phyloP scores from a whole-genome alignment of 2,888 invertebrate species.

The Lapara coniferarum region DNA sequence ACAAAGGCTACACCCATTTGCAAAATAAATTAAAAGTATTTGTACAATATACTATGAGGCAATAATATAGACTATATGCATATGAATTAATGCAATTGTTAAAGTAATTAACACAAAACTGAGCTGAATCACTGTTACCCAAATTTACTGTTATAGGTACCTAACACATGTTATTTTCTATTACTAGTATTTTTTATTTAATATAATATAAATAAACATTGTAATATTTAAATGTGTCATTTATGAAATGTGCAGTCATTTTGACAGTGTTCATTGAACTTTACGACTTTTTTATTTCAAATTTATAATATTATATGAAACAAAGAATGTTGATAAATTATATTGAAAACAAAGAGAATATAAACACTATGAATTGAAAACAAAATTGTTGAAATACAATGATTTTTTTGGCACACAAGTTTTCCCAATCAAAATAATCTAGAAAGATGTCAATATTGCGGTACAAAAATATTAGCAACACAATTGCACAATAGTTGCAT shows the following conservation, averaged over 20 bases:
- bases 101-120: neutral
- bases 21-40: constrained; percentile 2
- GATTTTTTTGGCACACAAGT: too few species aligned
- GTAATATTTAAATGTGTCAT: neutral
- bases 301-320: too few species aligned
- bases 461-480: too few species aligned
- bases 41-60: neutral
- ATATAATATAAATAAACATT: too few species aligned
- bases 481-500: too few species aligned
- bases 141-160: neutral
- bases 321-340: too few species aligned
- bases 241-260: neutral
- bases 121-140: neutral
- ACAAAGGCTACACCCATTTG: neutral
- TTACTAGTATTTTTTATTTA: neutral
- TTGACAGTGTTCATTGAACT: neutral
- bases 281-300: too few species aligned
- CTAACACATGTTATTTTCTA: neutral
- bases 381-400: too few species aligned
- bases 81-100: neutral
- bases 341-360: too few species aligned
- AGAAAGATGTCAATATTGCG: too few species aligned
- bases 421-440: too few species aligned
- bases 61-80: neutral
- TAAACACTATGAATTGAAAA: too few species aligned